Evolutionary conservation across 2,113 vertebrate genomes (phyloP).

Genomic region (Scomber scombrus): DNA sequence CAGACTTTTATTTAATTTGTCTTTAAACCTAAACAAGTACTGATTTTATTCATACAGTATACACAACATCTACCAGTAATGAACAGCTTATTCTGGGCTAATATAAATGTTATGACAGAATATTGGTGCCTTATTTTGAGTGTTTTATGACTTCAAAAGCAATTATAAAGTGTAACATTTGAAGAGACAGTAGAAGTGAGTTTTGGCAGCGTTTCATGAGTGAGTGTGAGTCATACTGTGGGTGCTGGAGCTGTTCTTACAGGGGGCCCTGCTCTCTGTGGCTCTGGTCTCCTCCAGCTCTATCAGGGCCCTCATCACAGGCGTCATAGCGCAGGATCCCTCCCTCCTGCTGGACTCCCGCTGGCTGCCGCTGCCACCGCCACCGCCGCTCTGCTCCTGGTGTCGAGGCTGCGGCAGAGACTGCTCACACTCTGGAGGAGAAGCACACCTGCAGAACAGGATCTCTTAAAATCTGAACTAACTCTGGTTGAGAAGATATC

Average conservation of each 20-base stretch:
- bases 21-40: too few relatives aligned
- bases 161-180: too few relatives aligned
- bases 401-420: constrained; percentile 31
- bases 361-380: neutral
- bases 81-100: too few relatives aligned
- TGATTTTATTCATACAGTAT: too few relatives aligned
- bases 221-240: constrained; percentile 43
- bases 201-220: neutral
- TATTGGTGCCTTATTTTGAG: too few relatives aligned
- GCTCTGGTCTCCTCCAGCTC: constrained; percentile 91
- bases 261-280: constrained; percentile 88
- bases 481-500: neutral
- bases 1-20: too few relatives aligned
- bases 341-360: constrained; percentile 78
- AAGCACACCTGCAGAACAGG: constrained; percentile 58
- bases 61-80: too few relatives aligned
- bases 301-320: constrained; percentile 92
- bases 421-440: constrained; percentile 75
- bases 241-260: constrained; percentile 60
- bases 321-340: constrained; percentile 80
- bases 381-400: constrained; percentile 39
- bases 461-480: neutral
- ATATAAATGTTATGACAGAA: too few relatives aligned
- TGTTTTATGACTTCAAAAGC: too few relatives aligned
- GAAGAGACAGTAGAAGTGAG: too few relatives aligned